A percentile compares a stretch with the other conserved stretches of the same genome.
Conservation (phyloP, 1,140 invertebrate genomes). For the Ceratina calcarata region DNA sequence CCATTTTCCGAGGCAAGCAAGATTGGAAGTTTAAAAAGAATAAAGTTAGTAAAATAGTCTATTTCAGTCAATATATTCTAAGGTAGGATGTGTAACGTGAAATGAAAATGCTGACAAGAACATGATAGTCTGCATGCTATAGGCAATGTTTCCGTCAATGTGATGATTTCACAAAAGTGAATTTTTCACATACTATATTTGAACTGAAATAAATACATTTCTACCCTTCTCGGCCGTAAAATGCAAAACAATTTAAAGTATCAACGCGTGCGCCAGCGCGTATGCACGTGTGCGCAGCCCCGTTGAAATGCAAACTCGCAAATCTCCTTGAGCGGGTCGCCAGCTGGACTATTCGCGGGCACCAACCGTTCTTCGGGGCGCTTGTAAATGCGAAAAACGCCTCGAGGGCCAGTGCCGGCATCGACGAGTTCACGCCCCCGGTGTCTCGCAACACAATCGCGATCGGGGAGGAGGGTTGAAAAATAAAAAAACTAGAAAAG, state of each 20-base stretch:
- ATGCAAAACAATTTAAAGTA: neutral
- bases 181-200: neutral
- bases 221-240: neutral
- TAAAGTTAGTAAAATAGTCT: neutral
- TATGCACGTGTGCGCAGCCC: neutral
- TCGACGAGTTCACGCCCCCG: constrained; percentile 62
- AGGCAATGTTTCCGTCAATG: neutral
- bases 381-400: constrained; percentile 65
- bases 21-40: neutral
- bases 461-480: constrained; percentile 49
- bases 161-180: neutral
- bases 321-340: constrained; percentile 27
- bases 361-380: constrained; percentile 52
- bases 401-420: constrained; percentile 63
- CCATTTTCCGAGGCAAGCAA: neutral
- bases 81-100: too few species aligned
- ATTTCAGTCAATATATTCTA: neutral
- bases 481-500: constrained; percentile 49
- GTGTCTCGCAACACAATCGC: constrained; percentile 63
- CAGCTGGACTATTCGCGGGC: constrained; percentile 48
- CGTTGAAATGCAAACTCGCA: neutral
- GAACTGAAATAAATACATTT: neutral
- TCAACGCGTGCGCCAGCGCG: neutral
- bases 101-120: too few species aligned
- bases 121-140: too few species aligned